Evolutionary conservation across 64 coral and sea anemone genomes (phyloP).

Genomic region (Dendrophyllia cribrosa): DNA sequence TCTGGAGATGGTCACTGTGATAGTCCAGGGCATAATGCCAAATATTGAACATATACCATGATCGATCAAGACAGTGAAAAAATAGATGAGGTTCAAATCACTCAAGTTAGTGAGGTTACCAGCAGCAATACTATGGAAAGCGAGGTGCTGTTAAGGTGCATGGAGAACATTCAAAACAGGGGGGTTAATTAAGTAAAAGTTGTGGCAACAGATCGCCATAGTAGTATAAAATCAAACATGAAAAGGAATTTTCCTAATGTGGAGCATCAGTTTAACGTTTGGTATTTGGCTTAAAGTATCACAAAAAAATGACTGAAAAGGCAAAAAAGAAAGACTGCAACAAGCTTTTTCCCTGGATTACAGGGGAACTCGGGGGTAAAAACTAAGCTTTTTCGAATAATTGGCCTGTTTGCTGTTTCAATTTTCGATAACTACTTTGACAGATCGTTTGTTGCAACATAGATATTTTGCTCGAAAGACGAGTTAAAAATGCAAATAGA

Average conservation of each 20-base stretch:
- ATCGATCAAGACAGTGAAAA: constrained; percentile 11
- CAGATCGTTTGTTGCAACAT: too few species aligned
- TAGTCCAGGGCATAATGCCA: constrained; percentile 27
- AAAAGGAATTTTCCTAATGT: background rate
- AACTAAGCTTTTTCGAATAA: too few species aligned
- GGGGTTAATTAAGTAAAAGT: background rate
- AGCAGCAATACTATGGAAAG: constrained; percentile 68
- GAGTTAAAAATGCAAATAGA: too few species aligned
- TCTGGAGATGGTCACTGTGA: constrained; percentile 27
- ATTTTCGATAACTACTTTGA: too few species aligned
- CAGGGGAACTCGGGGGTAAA: too few species aligned
- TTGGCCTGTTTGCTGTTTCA: too few species aligned
- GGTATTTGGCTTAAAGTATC: too few species aligned
- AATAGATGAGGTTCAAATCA: constrained; percentile 22
- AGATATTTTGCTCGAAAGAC: too few species aligned
- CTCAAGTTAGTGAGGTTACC: constrained; percentile 67
- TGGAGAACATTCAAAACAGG: background rate
- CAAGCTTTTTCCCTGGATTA: constrained; percentile 17
- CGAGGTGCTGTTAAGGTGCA: constrained; percentile 34
- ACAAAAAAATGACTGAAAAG: constrained; percentile 4
- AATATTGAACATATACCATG: constrained; percentile 49
- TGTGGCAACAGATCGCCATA: constrained; percentile 25
- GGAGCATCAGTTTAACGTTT: constrained; percentile 33
- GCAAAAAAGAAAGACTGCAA: constrained; percentile 2
- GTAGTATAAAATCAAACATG: constrained; percentile 5